phyloP scores from a whole-genome alignment of 2,797 vertebrate genomes.

The Xenentodon cancila region DNA sequence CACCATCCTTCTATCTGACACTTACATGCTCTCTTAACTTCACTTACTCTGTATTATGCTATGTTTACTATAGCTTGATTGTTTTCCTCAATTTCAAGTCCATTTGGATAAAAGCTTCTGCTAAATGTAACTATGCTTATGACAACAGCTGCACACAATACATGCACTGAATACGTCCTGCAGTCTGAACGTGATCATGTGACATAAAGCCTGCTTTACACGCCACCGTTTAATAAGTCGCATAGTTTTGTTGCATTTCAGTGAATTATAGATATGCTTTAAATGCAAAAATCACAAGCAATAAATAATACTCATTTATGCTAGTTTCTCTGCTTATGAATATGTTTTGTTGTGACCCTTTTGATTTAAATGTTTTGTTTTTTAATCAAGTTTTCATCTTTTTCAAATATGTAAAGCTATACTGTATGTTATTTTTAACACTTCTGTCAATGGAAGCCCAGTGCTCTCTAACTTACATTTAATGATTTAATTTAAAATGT shows the following conservation, averaged over 20 bases:
- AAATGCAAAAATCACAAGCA: constrained; percentile 82
- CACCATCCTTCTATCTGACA: no score
- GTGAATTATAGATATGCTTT: constrained; percentile 71
- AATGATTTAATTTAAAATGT: constrained; percentile 1
- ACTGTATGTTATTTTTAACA: constrained; percentile 8
- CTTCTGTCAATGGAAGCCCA: constrained; percentile 18
- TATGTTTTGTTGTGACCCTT: no score
- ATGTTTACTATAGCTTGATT: background rate
- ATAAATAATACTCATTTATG: constrained; percentile 78
- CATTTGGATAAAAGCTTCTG: background rate
- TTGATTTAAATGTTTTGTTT: no score
- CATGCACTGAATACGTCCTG: constrained; percentile 16
- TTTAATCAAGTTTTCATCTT: constrained; percentile 10
- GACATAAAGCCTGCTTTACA: constrained; percentile 42
- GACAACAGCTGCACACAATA: constrained; percentile 12
- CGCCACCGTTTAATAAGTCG: constrained; percentile 35
- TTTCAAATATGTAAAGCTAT: constrained; percentile 32
- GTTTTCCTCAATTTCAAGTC: background rate
- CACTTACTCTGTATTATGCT: no score
- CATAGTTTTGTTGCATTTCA: constrained; percentile 52
- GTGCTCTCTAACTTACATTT: constrained; percentile 12
- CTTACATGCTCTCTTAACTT: no score
- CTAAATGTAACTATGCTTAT: background rate
- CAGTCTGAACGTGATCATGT: constrained; percentile 47
- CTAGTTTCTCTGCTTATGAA: no score